A percentile compares a stretch with the other conserved stretches of the same genome.
Evolutionary conservation across 2,113 vertebrate genomes (phyloP).

Genomic region (Tenebrosternarchus preto): DNA sequence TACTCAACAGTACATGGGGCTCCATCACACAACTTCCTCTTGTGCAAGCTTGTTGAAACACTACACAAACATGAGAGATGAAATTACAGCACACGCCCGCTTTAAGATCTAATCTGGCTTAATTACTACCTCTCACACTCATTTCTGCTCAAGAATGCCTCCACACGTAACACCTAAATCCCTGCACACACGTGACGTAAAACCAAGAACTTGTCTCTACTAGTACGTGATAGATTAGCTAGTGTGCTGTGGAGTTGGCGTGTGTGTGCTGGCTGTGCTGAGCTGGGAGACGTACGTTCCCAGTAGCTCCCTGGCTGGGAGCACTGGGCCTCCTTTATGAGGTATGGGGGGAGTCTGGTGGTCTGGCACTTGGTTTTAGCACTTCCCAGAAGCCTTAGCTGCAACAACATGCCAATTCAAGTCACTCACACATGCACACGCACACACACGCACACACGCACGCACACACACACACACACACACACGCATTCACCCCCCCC

Average conservation of each 20-base stretch:
- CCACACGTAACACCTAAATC: not conserved
- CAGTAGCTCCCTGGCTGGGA: conserved; percentile 8
- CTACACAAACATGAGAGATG: conserved; percentile 47
- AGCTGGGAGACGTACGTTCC: not conserved
- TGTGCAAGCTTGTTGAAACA: conserved; percentile 42
- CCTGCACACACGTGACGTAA: too few relatives aligned
- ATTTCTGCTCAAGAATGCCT: not conserved
- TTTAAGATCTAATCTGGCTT: conserved; percentile 23
- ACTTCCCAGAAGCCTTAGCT: conserved; percentile 43
- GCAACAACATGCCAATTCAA: conserved; percentile 40
- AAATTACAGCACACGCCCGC: conserved; percentile 56
- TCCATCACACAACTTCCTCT: conserved; percentile 58
- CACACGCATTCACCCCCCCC: not conserved
- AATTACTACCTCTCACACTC: conserved; percentile 27
- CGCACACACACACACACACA: not conserved
- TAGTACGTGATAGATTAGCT: too few relatives aligned
- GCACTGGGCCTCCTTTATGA: conserved; percentile 44
- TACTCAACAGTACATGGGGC: conserved; percentile 59
- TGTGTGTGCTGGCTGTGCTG: not conserved
- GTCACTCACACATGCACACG: conserved; percentile 1
- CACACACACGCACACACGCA: not conserved
- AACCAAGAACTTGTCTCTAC: not conserved
- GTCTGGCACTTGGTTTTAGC: conserved; percentile 41
- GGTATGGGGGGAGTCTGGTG: conserved; percentile 40
- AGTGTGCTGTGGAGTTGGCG: not conserved